phyloP scores from a whole-genome alignment of 2,113 vertebrate species.

The Hyperopisus bebe region DNA sequence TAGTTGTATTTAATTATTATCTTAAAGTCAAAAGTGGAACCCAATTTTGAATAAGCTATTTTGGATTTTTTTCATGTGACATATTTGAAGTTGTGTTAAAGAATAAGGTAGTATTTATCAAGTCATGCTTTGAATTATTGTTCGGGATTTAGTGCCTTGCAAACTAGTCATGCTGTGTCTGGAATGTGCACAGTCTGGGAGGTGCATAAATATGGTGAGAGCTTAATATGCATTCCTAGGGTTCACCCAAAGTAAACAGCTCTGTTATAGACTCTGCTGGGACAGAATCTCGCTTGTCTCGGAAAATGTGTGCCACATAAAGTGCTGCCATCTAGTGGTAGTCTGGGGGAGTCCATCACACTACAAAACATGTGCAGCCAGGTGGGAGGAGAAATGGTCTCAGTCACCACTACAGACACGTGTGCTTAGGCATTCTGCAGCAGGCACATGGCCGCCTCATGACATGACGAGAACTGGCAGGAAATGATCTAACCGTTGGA shows the following conservation, averaged over 20 bases:
- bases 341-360: constrained; percentile 9
- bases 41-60: not conserved
- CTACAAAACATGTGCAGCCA: constrained; percentile 29
- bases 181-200: not conserved
- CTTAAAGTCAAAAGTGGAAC: not conserved
- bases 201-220: not conserved
- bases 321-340: constrained; percentile 22
- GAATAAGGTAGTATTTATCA: not conserved
- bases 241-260: not conserved
- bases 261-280: not conserved
- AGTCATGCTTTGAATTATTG: not conserved
- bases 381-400: constrained; percentile 12
- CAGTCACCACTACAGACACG: constrained; percentile 25
- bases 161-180: not conserved
- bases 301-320: not conserved
- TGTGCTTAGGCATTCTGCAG: not conserved
- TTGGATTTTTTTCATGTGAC: not conserved
- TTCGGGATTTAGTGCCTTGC: not conserved
- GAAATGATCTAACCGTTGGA: constrained; percentile 18
- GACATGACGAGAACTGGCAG: constrained; percentile 5
- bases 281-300: not conserved
- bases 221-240: not conserved
- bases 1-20: not conserved
- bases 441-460: constrained; percentile 19
- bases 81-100: not conserved